Percentiles rank a stretch among this genome's conserved stretches.
These are phyloP conservation scores for Allacma fusca DNA, from an alignment of 2,888 invertebrate species.

Conservation along the genomic window DNA sequence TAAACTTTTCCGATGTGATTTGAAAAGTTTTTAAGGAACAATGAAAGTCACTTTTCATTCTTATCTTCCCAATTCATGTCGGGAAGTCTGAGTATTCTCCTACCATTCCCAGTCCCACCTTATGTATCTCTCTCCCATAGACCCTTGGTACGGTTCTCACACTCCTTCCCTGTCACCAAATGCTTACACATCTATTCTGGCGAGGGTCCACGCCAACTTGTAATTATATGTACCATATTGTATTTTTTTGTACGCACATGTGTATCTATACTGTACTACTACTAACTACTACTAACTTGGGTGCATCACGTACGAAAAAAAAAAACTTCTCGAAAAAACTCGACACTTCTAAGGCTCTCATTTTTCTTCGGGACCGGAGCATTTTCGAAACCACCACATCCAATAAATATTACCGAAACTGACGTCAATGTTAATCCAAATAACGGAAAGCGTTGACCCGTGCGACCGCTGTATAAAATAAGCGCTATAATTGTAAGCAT, in stretches of 20 bases:
- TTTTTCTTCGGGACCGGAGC: not conserved
- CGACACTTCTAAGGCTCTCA: not conserved
- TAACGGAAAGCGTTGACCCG: not conserved
- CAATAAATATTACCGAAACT: not conserved
- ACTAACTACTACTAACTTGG: no score
- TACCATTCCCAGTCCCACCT: no score
- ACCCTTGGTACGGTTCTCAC: no score
- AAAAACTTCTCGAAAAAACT: not conserved
- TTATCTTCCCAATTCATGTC: constrained; percentile 3
- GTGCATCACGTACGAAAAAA: no score
- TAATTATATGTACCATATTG: no score
- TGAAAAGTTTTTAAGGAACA: constrained; percentile 16
- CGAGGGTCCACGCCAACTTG: no score
- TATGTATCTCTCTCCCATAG: no score
- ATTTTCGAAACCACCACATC: not conserved
- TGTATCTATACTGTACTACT: no score
- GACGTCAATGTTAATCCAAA: constrained; percentile 4
- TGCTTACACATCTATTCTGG: no score
- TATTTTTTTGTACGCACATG: no score
- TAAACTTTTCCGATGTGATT: constrained; percentile 16
- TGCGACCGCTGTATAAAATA: not conserved
- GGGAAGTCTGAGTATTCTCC: not conserved
- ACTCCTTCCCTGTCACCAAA: no score
- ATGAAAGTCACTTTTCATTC: constrained; percentile 16
- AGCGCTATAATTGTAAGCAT: not conserved